Base-by-base conservation (phyloP, 92 coral and sea anemone species). In the Muricea muricata region DNA sequence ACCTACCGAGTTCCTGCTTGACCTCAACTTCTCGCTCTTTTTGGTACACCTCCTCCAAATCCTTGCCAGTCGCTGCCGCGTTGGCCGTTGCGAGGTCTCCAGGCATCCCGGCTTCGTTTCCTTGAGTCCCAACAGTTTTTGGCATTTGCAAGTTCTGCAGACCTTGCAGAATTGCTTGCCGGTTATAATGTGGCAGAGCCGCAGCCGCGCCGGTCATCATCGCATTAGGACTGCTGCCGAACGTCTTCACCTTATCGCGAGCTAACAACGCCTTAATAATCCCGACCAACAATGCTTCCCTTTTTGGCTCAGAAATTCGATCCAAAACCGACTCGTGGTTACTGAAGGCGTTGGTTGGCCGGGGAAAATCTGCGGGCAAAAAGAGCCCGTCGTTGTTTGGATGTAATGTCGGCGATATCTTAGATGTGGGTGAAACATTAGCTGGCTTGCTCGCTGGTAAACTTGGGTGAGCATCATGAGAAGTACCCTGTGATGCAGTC, bases 1-100 rank as follows among this genome's bases (percentile, higher is more conserved):
- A 78, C 83, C 10, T 57, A 78, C 83, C 83, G 18, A 78, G 83
- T 39, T 78, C 83, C 45, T 78, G 31, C 10, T 33, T 31, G 30
- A 78, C 83, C 3, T 32, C 50, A 4, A 37, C 20, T 21, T 78
- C 52, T 1, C 83, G 70, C n/a, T 78, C 67, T 23, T 57, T 78
- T 15, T 78, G 50, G 45, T 78, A 78, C 0, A 58, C 1, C 20
- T 78, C 83, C 24, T 78, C 83, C 40, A 78, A 33, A 33, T 78
- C 58, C 47, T 58, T 75, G 3, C 29, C 65, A 28, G 80, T 65
- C 33, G 17, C 28, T 17, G 54, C 33, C 35, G 58, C 34, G 32
- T 37, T 78, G 7, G 26, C 70, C 23, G 46, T 25, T 13, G 12
- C 26, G 56, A 48, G 56, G 60, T 17, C 60, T 18, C 18, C 60